Conservation (phyloP, 92 coral and sea anemone genomes). For the Epizoanthus fatuus region DNA sequence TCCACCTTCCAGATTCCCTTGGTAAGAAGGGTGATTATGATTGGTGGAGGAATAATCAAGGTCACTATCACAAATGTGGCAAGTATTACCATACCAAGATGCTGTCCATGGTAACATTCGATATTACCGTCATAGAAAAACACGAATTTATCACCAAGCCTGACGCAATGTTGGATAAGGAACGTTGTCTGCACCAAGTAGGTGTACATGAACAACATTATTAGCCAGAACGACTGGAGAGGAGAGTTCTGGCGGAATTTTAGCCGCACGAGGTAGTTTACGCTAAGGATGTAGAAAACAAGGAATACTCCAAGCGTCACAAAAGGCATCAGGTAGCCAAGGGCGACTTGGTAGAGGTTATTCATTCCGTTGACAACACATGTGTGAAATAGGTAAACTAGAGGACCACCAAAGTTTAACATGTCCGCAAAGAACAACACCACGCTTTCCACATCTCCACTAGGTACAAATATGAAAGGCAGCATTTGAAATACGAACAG, state of each 20-base stretch:
- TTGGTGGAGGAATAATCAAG: slow-evolving; percentile 77
- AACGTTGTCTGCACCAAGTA: slow-evolving; percentile 84
- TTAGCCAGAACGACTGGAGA: slow-evolving; percentile 94
- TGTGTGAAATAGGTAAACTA: slow-evolving; percentile 74
- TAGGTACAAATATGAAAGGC: slow-evolving; percentile 85
- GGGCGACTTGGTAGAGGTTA: slow-evolving; percentile 79
- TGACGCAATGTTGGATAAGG: slow-evolving; percentile 84
- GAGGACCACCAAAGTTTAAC: slow-evolving; percentile 89
- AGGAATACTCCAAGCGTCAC: slow-evolving; percentile 77
- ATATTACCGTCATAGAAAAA: slow-evolving; percentile 92
- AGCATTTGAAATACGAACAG: slow-evolving; percentile 96
- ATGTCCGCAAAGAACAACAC: slow-evolving; percentile 71
- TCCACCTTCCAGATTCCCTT: slow-evolving; percentile 89
- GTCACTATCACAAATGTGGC: slow-evolving; percentile 68
- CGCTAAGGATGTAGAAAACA: slow-evolving; percentile 80
- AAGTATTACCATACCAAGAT: slow-evolving; percentile 73
- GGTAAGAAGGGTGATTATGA: slow-evolving; percentile 76
- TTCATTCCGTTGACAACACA: slow-evolving; percentile 76
- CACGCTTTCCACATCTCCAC: slow-evolving; percentile 70
- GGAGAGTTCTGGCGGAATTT: slow-evolving; percentile 89
- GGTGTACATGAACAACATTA: slow-evolving; percentile 88
- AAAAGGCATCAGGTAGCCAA: slow-evolving; percentile 87
- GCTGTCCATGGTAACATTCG: slow-evolving; percentile 81
- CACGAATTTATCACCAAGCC: slow-evolving; percentile 73
- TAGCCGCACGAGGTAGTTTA: slow-evolving; percentile 74